Conservation (phyloP, 2,797 vertebrate genomes). For the Melanotaenia trifasciata region DNA sequence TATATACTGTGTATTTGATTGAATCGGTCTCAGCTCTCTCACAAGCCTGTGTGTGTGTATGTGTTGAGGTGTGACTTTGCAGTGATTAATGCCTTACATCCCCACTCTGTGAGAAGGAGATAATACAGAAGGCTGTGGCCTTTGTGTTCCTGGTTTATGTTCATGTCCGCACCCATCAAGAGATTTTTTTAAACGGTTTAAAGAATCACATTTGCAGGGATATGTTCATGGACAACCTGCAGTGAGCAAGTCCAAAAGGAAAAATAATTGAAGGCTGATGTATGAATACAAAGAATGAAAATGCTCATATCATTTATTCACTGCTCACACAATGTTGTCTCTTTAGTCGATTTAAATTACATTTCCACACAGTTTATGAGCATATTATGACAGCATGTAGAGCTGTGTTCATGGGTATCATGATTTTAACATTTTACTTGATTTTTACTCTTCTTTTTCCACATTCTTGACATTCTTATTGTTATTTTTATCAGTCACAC, state of each 20-base stretch:
- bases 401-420: not conserved
- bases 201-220: constrained; percentile 49
- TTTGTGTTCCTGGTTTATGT: constrained; percentile 81
- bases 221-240: constrained; percentile 26
- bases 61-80: constrained; percentile 62
- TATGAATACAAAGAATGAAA: constrained; percentile 5
- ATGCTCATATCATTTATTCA: not conserved
- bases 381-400: not conserved
- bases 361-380: not conserved
- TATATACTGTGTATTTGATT: constrained; percentile 44
- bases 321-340: not conserved
- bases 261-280: constrained; percentile 1
- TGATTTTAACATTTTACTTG: not conserved
- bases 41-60: constrained; percentile 21
- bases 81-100: constrained; percentile 82
- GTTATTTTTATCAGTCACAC: not conserved
- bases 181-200: constrained; percentile 71
- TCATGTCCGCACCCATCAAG: constrained; percentile 77
- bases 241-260: not conserved
- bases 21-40: constrained; percentile 41
- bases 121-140: constrained; percentile 82
- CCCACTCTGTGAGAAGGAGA: constrained; percentile 78
- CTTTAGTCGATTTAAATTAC: constrained; percentile 7
- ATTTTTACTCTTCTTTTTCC: not conserved
- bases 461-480: not conserved